Evolutionary conservation across 2,888 invertebrate genomes (phyloP).

Genomic region (Leistus spinibarbis): DNA sequence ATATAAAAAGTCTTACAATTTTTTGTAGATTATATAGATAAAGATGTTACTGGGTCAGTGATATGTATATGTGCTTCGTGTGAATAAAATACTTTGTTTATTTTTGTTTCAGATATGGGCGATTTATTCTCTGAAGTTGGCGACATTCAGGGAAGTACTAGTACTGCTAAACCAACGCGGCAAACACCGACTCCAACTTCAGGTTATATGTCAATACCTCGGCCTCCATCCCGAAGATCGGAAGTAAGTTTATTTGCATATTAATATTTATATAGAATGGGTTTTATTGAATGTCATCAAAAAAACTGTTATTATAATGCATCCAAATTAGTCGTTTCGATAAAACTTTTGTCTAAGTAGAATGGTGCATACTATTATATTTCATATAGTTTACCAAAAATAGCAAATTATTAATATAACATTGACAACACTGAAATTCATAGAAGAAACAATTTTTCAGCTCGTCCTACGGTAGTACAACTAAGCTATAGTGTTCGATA

Average conservation of each 20-base stretch:
- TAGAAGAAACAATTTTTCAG: too few species aligned
- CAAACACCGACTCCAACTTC: constrained; percentile 80
- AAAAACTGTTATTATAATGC: neutral
- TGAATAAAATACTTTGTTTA: constrained; percentile 54
- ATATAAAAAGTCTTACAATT: too few species aligned
- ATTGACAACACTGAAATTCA: too few species aligned
- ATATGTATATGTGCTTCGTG: constrained; percentile 49
- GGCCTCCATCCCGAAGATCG: constrained; percentile 85
- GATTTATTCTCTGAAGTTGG: constrained; percentile 87
- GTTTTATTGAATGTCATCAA: neutral
- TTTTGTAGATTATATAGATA: too few species aligned
- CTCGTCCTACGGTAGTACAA: too few species aligned
- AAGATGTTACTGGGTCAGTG: too few species aligned
- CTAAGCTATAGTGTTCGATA: too few species aligned
- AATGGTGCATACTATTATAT: too few species aligned
- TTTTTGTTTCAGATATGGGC: constrained; percentile 63
- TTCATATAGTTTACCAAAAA: too few species aligned
- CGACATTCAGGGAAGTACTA: constrained; percentile 70
- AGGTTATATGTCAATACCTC: constrained; percentile 81
- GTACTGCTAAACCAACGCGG: constrained; percentile 60
- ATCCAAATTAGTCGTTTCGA: too few species aligned
- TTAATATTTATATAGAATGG: neutral
- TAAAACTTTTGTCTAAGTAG: too few species aligned
- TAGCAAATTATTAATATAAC: too few species aligned
- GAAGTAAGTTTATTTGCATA: constrained; percentile 57